phyloP scores from a whole-genome alignment of 1,140 invertebrate genomes.

The Drosophila erecta region DNA sequence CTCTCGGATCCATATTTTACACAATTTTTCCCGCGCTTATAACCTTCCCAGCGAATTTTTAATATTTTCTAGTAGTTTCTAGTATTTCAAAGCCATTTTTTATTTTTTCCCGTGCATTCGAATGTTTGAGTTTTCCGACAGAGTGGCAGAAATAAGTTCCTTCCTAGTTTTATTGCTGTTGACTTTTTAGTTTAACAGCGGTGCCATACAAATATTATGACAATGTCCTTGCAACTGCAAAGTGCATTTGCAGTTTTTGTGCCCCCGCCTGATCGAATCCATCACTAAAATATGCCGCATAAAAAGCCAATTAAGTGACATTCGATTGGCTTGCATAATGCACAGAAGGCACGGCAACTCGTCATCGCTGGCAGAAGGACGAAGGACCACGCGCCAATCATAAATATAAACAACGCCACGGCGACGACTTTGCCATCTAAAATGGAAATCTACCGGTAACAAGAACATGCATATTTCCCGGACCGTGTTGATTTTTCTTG shows the following conservation, averaged over 20 bases:
- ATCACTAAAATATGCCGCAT: conserved; percentile 46
- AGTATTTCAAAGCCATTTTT: background rate
- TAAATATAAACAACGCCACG: conserved; percentile 55
- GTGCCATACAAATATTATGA: conserved; percentile 70
- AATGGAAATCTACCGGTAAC: conserved; percentile 78
- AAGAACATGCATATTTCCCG: conserved; percentile 75
- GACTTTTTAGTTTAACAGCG: conserved; percentile 53
- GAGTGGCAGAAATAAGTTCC: conserved; percentile 22
- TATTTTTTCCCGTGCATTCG: conserved; percentile 5
- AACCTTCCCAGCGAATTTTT: too few species aligned
- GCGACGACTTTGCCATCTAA: conserved; percentile 61
- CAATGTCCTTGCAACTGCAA: conserved; percentile 67
- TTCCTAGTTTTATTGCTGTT: conserved; percentile 19
- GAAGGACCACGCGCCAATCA: conserved; percentile 58
- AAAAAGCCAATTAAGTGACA: conserved; percentile 69
- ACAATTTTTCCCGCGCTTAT: too few species aligned
- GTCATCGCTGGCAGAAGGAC: conserved; percentile 3
- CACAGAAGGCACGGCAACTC: conserved; percentile 30
- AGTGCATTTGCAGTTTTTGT: conserved; percentile 48
- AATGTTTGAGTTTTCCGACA: conserved; percentile 8
- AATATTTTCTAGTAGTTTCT: too few species aligned
- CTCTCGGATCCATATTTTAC: too few species aligned
- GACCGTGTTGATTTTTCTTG: conserved; percentile 71
- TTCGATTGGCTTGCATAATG: conserved; percentile 62
- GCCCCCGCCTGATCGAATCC: conserved; percentile 61